Base-by-base conservation (phyloP, 2,113 vertebrate genomes). In the Megalops atlanticus region DNA sequence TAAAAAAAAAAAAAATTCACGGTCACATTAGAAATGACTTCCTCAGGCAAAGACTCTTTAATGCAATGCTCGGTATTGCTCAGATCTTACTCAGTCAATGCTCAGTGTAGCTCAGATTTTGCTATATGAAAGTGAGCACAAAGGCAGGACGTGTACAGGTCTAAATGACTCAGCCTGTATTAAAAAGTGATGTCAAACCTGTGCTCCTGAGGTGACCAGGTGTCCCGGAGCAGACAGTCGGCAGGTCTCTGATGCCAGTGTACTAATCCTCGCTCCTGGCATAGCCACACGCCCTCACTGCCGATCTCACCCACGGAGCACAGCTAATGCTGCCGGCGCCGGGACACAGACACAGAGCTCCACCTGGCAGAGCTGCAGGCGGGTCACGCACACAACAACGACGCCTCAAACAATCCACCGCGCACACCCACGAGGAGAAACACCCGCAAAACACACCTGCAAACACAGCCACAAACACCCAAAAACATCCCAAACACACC, bases 41-140 rank as follows among this genome's bases (percentile, higher is more conserved):
- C n/a, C n/a, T n/a, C n/a, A n/a, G 49, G 64, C n/a, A 69, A 12
- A 69, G 64, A 69, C n/a, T 58, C n/a, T 24, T 58, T n/a, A 64
- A 2, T n/a, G 31, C 58, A 27, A 31, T 64, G n/a, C 58, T 64
- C 12, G 58, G n/a, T 31, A 27, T n/a, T n/a, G n/a, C 31, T 64
- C 24, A 27, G 58, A n/a, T 64, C 24, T n/a, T 27, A 7, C n/a
- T 27, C 5, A 64, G 24, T 4, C 21, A 15, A 24, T 10, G 58
- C 31, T 64, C 24, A 64, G 31, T 11, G 11, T 31, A 64, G n/a
- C 11, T 31, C 58, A 64, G 24, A 31, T 6, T 24, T 64, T 4
- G 16, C 58, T 64, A 31, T 27, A 27, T 58, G 21, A 58, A 8
- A 45, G 43, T 45, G 43, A n/a, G n/a, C n/a, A 45, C n/a, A 7